Percentiles rank a stretch among this genome's conserved stretches.
Conservation (phyloP, 2,113 vertebrate species). For the Pavo muticus region DNA sequence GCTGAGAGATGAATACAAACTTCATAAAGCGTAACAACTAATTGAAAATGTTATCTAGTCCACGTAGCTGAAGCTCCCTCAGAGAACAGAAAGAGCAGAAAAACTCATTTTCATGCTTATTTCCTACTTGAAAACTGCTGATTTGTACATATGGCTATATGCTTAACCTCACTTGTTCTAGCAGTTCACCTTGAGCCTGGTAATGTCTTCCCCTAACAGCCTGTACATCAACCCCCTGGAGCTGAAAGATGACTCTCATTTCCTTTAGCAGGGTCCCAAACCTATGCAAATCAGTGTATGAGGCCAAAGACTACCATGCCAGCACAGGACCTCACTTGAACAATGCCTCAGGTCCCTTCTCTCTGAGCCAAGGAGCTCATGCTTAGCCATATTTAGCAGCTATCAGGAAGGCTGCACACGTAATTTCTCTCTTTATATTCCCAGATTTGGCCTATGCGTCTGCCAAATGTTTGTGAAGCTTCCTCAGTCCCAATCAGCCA, state of each 20-base stretch:
- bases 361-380: not conserved
- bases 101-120: not conserved
- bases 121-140: not conserved
- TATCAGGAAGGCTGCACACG: not conserved
- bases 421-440: not conserved
- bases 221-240: not conserved
- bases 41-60: not conserved
- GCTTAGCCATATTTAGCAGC: not conserved
- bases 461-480: not conserved
- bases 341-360: not conserved
- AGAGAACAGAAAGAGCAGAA: not conserved
- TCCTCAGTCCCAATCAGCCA: not conserved
- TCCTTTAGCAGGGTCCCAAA: conserved; percentile 14
- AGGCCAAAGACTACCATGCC: not conserved
- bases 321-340: conserved; percentile 15
- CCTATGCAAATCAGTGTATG: not conserved
- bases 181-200: not conserved
- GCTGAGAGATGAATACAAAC: not conserved
- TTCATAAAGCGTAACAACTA: not conserved
- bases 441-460: not conserved
- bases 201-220: not conserved
- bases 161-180: not conserved
- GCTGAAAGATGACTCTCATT: not conserved
- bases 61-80: not conserved
- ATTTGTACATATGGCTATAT: not conserved